Evolutionary conservation across 2,113 vertebrate species (phyloP), one percentile per base, ranked within the genome.

Genomic region (Hemiprocne comata): DNA sequence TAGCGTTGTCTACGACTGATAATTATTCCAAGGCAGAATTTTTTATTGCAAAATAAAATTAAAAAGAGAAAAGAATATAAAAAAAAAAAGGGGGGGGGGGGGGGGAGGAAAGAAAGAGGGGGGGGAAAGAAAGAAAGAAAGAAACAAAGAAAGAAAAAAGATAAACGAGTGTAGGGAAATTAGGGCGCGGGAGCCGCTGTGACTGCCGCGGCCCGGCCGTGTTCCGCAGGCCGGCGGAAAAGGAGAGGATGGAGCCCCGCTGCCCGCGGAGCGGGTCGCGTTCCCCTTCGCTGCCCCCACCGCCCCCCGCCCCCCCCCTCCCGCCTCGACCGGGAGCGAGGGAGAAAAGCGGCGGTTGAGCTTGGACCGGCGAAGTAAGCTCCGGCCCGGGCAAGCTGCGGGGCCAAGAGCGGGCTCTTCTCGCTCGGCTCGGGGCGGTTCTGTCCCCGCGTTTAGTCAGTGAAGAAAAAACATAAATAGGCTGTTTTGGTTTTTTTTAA

Each of bases 1-100:
- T 97, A 97, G 97, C 79, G 70, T 89, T 96, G 95, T 96, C 94
- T 93, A 87, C 97, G 95, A 90, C 92, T 96, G 95, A 91, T 97
- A 95, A 97, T 98, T 97, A 90, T 95, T 94, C 94, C 92, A 89
- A 97, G 93, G 97, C 94, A 94, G 93, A 93, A 97, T n/a, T n/a
- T n/a, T n/a, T n/a, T n/a, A n/a, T n/a, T 38, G 36, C 51, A 67
- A 77, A 95, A 91, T 83, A 79, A 93, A 89, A 93, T 77, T 85
- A 11, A 70, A 31, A 72, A 84, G 42, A 42, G 24, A 25, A 9
- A 24, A 11, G 21, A 2, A 8, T 6, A 17, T 58, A 53, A 9
- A 29, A 48, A 16, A 25, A 10, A 12, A 15, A 5, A 15, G 10
- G 18, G 36, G 11, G 23, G 87, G 53, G n/a, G 42, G 76, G 44